A percentile compares a stretch with the other conserved stretches of the same genome.
phyloP scores from a whole-genome alignment of 2,888 invertebrate species.

The Chrysomela aeneicollis region DNA sequence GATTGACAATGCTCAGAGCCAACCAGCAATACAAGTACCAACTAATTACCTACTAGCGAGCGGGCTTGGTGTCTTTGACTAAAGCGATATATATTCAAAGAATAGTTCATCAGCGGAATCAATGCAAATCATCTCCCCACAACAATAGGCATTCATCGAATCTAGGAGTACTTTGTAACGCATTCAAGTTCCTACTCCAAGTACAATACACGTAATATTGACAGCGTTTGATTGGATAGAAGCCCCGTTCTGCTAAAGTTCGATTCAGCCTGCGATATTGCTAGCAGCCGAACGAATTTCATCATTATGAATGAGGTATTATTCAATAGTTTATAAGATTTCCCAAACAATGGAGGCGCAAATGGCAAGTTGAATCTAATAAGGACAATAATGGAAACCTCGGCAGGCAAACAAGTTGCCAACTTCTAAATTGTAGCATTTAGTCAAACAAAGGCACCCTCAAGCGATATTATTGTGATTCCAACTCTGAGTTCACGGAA shows the following conservation, averaged over 20 bases:
- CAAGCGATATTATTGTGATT: conserved; percentile 57
- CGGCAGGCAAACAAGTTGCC: conserved; percentile 59
- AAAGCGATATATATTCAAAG: too few relatives aligned
- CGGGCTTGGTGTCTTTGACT: too few relatives aligned
- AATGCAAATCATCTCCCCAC: background rate
- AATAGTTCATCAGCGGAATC: too few relatives aligned
- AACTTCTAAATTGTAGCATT: conserved; percentile 62
- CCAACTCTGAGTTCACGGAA: conserved; percentile 37
- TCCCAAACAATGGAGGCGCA: conserved; percentile 60
- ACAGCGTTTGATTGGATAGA: conserved; percentile 19
- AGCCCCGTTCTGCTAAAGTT: conserved; percentile 18
- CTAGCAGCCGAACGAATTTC: conserved; percentile 12
- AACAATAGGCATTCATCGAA: background rate
- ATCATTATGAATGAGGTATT: conserved; percentile 53
- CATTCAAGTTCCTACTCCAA: background rate
- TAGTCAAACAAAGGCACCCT: conserved; percentile 60
- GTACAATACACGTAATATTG: background rate
- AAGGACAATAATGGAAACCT: conserved; percentile 62
- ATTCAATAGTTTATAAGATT: conserved; percentile 61
- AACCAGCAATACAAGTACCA: too few relatives aligned
- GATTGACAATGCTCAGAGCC: too few relatives aligned
- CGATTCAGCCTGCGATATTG: conserved; percentile 5
- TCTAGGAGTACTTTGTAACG: background rate
- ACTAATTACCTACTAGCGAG: too few relatives aligned
- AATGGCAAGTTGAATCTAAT: conserved; percentile 62